Evolutionary conservation across 2,888 invertebrate species (phyloP).

Genomic region (Myopa tessellatipennis): DNA sequence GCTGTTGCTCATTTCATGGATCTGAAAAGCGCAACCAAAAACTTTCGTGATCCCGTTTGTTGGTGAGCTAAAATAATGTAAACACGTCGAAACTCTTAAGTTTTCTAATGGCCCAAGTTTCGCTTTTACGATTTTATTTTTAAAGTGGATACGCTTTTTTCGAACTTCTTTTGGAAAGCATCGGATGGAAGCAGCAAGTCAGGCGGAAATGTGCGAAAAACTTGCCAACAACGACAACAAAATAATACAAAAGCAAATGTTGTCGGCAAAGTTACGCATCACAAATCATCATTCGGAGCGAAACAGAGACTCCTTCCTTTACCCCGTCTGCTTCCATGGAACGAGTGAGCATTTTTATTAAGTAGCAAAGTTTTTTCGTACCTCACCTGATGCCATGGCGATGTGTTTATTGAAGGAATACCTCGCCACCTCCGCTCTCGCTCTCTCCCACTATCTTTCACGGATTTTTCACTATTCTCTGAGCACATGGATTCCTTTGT

Average conservation of each 20-base stretch:
- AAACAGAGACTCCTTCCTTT: background rate
- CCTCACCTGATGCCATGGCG: constrained; percentile 43
- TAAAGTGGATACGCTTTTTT: constrained; percentile 42
- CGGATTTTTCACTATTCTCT: background rate
- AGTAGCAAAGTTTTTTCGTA: constrained; percentile 33
- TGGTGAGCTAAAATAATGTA: background rate
- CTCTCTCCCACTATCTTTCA: background rate
- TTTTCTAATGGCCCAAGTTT: constrained; percentile 43
- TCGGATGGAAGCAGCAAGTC: constrained; percentile 29
- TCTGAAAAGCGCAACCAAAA: constrained; percentile 26
- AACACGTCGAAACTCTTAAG: constrained; percentile 45
- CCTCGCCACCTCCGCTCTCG: background rate
- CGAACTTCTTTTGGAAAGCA: background rate
- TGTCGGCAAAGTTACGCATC: constrained; percentile 47
- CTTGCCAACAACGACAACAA: constrained; percentile 14
- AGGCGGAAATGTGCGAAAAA: constrained; percentile 35
- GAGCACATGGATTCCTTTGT: constrained; percentile 26
- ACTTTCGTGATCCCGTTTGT: constrained; percentile 41
- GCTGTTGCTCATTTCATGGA: background rate
- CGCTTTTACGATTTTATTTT: constrained; percentile 42
- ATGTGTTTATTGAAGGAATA: constrained; percentile 12
- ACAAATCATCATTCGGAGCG: constrained; percentile 46
- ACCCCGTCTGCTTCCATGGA: background rate
- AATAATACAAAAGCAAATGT: constrained; percentile 29
- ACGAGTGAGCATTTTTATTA: constrained; percentile 35